Base-by-base conservation (phyloP, 2,797 vertebrate genomes). In the Salarias fasciatus region DNA sequence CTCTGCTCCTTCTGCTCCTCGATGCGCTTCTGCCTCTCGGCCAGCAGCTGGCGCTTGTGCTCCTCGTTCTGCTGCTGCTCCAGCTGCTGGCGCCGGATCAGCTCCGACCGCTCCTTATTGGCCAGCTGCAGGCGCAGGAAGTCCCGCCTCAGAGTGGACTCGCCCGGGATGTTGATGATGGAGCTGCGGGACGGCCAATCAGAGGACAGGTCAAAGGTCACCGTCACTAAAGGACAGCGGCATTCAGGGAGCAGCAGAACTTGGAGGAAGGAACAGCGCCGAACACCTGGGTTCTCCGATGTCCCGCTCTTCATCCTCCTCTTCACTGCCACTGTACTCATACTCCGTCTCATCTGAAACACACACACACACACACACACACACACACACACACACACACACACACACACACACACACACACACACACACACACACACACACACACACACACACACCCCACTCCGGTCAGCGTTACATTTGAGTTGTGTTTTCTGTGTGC, bases 41-140 rank as follows among this genome's bases (percentile, higher is more conserved):
- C 97, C 94, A 99, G 88, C 18, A 99, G 91, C 64, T 98, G 96
- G 58, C 97, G 89, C 86, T 99, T 99, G 91, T 99, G 97, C 49
- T 99, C 97, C 83, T 99, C 97, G 0, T 99, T 99, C 91, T 99
- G 97, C 89, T 99, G 97, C 92, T 98, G 97, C 84, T 99, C 97
- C 82, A 97, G 92, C 90, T 98, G 97, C 86, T 98, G 96, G 12
- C 97, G 83, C 9, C 96, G 92, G 78, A 99, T 92, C 0, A 97
- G 95, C 90, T 99, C 97, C 0, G 97, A 99, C 0, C 97, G 94
- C 85, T 99, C 97, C 90, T 99, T 99, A 86, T 99, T 99, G 62
- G 97, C 97, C 86, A 99, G 80, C 91, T 99, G 97, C 28, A 99
- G 94, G 24, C 97, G 91, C 90, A 99, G 89, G 90, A 99, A 99